These are phyloP conservation scores for Lasioglossum malachurum DNA, from an alignment of 2,888 invertebrate species.

Conservation along the genomic window DNA sequence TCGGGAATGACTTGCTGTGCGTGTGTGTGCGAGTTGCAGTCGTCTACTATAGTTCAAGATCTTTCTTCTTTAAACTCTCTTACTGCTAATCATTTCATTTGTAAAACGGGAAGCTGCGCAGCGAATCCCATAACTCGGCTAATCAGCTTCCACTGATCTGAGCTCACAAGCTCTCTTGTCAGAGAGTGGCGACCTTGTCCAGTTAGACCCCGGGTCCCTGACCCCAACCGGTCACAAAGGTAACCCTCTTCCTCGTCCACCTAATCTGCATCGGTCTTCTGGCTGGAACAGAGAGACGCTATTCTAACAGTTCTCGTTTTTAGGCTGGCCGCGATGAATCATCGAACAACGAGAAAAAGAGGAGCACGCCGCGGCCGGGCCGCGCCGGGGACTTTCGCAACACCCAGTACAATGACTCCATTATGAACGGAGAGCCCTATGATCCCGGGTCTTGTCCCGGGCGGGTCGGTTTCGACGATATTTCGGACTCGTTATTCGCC, in stretches of 20 bases:
- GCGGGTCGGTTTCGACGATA: not conserved
- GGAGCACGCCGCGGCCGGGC: not conserved
- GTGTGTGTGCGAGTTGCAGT: not conserved
- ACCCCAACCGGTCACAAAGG: not conserved
- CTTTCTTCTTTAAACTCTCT: not conserved
- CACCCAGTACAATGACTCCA: constrained; percentile 46
- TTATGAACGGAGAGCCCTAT: constrained; percentile 24
- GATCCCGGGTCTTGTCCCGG: constrained; percentile 31
- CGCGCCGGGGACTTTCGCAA: constrained; percentile 34
- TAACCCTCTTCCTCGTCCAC: not conserved
- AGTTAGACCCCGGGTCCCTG: not conserved
- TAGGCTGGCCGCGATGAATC: constrained; percentile 8
- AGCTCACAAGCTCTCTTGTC: not conserved
- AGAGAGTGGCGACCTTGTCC: not conserved
- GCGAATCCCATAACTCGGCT: not conserved
- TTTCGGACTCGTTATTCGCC: not conserved
- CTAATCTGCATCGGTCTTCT: not conserved
- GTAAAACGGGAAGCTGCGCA: not conserved
- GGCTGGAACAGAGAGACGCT: not conserved
- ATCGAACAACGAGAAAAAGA: not conserved
- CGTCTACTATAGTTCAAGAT: not conserved
- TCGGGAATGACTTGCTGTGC: not conserved
- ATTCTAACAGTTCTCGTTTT: not conserved
- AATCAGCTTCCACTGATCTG: not conserved
- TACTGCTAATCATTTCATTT: not conserved